Evolutionary conservation across 2,888 invertebrate genomes (phyloP).

Genomic region (Lepidochrysops patricia): DNA sequence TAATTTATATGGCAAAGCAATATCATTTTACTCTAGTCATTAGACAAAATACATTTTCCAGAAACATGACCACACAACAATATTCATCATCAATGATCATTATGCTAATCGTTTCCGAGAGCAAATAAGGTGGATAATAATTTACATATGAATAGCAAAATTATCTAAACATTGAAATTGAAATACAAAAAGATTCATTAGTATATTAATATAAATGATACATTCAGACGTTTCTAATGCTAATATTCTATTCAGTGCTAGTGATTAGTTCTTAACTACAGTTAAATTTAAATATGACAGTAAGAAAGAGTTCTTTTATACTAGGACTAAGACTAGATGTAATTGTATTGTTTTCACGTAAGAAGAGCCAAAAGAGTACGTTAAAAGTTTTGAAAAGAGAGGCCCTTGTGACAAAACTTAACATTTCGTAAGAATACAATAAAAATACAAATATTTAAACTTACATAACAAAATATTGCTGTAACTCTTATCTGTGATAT

Average conservation of each 20-base stretch:
- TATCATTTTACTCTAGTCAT: too few relatives aligned
- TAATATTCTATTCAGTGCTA: neutral
- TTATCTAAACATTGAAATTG: neutral
- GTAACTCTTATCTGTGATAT: too few relatives aligned
- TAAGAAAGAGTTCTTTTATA: too few relatives aligned
- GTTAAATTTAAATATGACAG: neutral
- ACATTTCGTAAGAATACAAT: too few relatives aligned
- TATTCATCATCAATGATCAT: neutral
- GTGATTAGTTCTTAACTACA: neutral
- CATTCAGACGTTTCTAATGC: neutral
- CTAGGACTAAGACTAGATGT: too few relatives aligned
- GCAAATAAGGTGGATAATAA: neutral
- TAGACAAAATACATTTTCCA: too few relatives aligned
- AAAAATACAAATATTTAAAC: too few relatives aligned
- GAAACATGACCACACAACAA: neutral
- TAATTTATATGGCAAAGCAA: neutral
- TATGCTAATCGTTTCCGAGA: neutral
- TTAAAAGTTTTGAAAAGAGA: too few relatives aligned
- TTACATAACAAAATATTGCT: too few relatives aligned
- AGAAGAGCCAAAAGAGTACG: too few relatives aligned
- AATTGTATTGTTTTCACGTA: too few relatives aligned
- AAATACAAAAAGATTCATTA: conserved; percentile 10
- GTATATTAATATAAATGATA: neutral
- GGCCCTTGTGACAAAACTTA: too few relatives aligned
- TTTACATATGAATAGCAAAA: conserved; percentile 4